Evolutionary conservation across 2,888 invertebrate species (phyloP).

Genomic region (Eristalis tenax): DNA sequence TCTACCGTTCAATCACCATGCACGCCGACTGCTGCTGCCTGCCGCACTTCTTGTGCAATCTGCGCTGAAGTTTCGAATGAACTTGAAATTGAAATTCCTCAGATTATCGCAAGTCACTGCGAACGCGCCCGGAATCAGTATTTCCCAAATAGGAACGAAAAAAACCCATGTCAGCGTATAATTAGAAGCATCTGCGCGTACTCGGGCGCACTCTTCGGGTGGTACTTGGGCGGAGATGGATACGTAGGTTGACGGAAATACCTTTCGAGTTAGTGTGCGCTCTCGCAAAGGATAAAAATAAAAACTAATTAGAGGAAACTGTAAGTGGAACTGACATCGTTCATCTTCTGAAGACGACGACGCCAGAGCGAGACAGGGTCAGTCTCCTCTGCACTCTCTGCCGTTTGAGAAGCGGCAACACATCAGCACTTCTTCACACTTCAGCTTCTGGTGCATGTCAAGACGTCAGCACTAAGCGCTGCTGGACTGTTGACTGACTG

Average conservation of each 20-base stretch:
- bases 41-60: slow-evolving; percentile 14
- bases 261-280: slow-evolving; percentile 55
- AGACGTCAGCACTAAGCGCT: slow-evolving; percentile 54
- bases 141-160: slow-evolving; percentile 25
- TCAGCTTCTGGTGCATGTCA: slow-evolving; percentile 51
- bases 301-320: slow-evolving; percentile 68
- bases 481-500: slow-evolving; percentile 53
- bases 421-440: slow-evolving; percentile 16
- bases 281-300: slow-evolving; percentile 63
- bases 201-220: neutral
- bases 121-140: neutral
- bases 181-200: slow-evolving; percentile 41
- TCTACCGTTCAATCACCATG: neutral
- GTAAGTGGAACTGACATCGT: slow-evolving; percentile 65
- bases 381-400: slow-evolving; percentile 30
- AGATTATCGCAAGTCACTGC: slow-evolving; percentile 12
- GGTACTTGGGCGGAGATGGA: slow-evolving; percentile 3
- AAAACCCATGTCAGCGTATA: slow-evolving; percentile 37
- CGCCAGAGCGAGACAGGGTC: slow-evolving; percentile 38
- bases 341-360: neutral
- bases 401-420: slow-evolving; percentile 4
- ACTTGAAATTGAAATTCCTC: slow-evolving; percentile 50
- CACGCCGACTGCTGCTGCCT: neutral
- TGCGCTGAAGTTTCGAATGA: slow-evolving; percentile 32
- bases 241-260: slow-evolving; percentile 64